These are phyloP conservation scores for Threskiornis aethiopicus DNA, from an alignment of 2,797 vertebrate genomes.

Conservation along the genomic window DNA sequence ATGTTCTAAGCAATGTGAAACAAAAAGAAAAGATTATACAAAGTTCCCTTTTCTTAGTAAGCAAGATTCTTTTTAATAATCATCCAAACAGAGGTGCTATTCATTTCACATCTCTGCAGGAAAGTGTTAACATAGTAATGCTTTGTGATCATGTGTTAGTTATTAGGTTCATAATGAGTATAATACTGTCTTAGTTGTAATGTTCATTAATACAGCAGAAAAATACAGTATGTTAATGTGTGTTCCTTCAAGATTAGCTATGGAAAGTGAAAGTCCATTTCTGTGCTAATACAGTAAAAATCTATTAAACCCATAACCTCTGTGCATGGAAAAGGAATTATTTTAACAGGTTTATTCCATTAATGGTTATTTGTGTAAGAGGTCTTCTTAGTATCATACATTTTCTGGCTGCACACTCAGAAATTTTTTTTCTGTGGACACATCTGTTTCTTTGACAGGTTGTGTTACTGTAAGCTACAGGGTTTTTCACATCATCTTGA, in stretches of 20 bases:
- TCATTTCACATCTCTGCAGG: slow-evolving; percentile 46
- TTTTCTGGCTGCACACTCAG: slow-evolving; percentile 40
- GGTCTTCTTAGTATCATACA: slow-evolving; percentile 10
- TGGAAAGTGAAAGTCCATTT: slow-evolving; percentile 60
- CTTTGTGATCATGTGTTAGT: slow-evolving; percentile 58
- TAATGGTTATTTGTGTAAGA: slow-evolving; percentile 60
- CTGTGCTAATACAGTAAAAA: slow-evolving; percentile 65
- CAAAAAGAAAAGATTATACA: background rate
- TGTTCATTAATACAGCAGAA: slow-evolving; percentile 68
- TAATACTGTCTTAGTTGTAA: slow-evolving; percentile 48
- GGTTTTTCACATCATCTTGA: background rate
- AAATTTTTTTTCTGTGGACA: slow-evolving; percentile 33
- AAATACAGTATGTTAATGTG: slow-evolving; percentile 61
- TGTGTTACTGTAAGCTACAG: slow-evolving; percentile 27
- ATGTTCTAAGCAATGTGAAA: background rate
- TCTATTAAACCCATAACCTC: slow-evolving; percentile 67
- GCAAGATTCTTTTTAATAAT: slow-evolving; percentile 5
- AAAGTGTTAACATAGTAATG: slow-evolving; percentile 64
- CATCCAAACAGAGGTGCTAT: slow-evolving; percentile 37
- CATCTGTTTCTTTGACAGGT: slow-evolving; percentile 45
- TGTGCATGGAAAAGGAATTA: slow-evolving; percentile 62
- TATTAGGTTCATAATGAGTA: slow-evolving; percentile 65
- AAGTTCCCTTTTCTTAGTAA: background rate
- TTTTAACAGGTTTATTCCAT: slow-evolving; percentile 67
- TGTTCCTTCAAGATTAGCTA: slow-evolving; percentile 68